Evolutionary conservation across 1,140 invertebrate genomes (phyloP), one percentile per base, ranked within the genome.

Genomic region (Neodiprion virginianus): DNA sequence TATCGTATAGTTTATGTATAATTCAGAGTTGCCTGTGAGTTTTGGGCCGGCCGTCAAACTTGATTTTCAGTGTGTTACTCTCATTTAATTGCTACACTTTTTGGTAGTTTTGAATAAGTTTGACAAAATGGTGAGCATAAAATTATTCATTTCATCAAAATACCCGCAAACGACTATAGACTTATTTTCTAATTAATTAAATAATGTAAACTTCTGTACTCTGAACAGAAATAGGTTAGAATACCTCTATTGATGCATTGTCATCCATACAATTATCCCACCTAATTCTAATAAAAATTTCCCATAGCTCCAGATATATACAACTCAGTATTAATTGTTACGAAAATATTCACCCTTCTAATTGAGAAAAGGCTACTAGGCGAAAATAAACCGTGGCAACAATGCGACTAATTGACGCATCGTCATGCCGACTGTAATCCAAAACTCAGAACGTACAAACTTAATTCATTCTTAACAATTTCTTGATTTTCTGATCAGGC

Each of bases 401-500:
- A 5, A 40, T 40, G 28, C 28, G 28, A 40, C 28, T 40, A 40
- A 61, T 14, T 61, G 11, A 8, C 8, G 53, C 53, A 61, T 12
- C 11, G 53, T 61, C 53, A 61, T 8, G 53, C 53, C 5, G 28
- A 40, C 28, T 40, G 28, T 40, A 40, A 40, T 40, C 28, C 28
- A 40, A 40, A 40, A 40, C 28, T 40, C 28, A 40, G 2, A 2
- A 40, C 28, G 28, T 40, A 40, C 2, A 2, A 40, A 3, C 5
- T 1, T 40, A 40, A 40, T 40, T 40, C 28, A 40, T 40, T 40
- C 28, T 5, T 5, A 40, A 40, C 5, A 3, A 40, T 40, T 40
- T 40, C 28, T 40, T 5, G 28, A 40, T 40, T 40, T 40, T 1
- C 5, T 17, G 11, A 61, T 66, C 50, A 96, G 98, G 98, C 98